Percentiles rank a stretch among this genome's conserved stretches.
Conservation (phyloP, 1,140 invertebrate species). For the Belonocnema kinseyi region DNA sequence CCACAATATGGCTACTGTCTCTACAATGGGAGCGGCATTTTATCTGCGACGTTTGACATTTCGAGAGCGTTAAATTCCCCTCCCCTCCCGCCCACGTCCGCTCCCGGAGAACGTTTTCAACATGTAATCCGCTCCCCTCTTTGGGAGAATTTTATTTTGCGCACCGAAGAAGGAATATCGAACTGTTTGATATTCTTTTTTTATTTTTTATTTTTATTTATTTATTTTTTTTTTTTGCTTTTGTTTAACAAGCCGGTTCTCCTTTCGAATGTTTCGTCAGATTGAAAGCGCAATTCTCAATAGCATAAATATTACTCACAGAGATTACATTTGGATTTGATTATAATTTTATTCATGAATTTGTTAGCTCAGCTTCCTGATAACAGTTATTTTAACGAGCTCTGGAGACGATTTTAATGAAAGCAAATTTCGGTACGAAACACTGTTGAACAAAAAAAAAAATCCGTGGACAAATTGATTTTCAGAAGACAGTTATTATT, state of each 20-base stretch:
- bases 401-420: too few relatives aligned
- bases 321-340: not conserved
- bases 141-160: conserved; percentile 40
- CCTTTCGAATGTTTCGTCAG: not conserved
- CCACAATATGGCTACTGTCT: conserved; percentile 43
- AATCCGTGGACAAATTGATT: too few relatives aligned
- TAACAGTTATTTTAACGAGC: not conserved
- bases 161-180: conserved; percentile 39
- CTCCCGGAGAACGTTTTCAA: conserved; percentile 35
- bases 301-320: not conserved
- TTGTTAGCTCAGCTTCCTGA: not conserved
- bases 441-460: too few relatives aligned
- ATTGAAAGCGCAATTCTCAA: not conserved
- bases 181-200: not conserved
- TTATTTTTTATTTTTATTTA: not conserved
- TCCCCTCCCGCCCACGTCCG: conserved; percentile 24
- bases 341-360: conserved; percentile 4
- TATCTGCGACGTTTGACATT: conserved; percentile 67
- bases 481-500: too few relatives aligned
- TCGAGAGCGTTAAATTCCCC: conserved; percentile 63
- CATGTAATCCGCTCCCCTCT: conserved; percentile 1
- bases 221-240: not conserved
- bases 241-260: not conserved
- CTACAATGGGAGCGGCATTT: conserved; percentile 55
- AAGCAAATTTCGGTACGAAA: too few relatives aligned